Evolutionary conservation across 2,888 invertebrate species (phyloP).

Genomic region (Gymnosoma rotundatum): DNA sequence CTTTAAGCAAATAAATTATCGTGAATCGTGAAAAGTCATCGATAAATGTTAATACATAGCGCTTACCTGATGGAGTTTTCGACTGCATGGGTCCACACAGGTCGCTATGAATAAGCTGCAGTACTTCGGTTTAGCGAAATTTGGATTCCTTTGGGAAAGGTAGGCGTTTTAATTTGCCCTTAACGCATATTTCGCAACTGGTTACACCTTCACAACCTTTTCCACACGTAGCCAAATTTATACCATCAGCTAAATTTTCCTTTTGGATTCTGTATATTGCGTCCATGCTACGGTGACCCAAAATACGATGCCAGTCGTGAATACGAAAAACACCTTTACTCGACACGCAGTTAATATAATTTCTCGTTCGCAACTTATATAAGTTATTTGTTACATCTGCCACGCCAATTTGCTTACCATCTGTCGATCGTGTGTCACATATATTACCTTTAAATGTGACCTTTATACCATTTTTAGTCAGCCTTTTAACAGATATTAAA

Average conservation of each 20-base stretch:
- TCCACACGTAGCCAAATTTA: conserved; percentile 63
- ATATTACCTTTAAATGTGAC: conserved; percentile 39
- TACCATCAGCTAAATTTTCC: conserved; percentile 47
- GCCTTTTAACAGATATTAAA: conserved; percentile 26
- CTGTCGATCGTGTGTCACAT: conserved; percentile 23
- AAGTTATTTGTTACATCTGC: conserved; percentile 31
- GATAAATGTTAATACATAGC: neutral
- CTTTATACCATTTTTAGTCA: conserved; percentile 28
- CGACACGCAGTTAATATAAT: conserved; percentile 24
- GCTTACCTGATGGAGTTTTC: conserved; percentile 52
- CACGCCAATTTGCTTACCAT: conserved; percentile 16
- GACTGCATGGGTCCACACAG: conserved; percentile 76
- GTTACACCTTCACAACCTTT: conserved; percentile 42
- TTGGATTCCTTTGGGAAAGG: conserved; percentile 72
- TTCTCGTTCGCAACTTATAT: conserved; percentile 19
- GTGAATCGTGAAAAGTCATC: too few relatives aligned
- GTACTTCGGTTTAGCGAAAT: conserved; percentile 23
- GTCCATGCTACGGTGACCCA: too few relatives aligned
- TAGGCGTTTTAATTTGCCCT: conserved; percentile 72
- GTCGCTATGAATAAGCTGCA: conserved; percentile 75
- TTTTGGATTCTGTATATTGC: conserved; percentile 56
- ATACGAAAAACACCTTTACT: neutral
- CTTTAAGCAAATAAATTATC: too few relatives aligned
- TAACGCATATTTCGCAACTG: conserved; percentile 67
- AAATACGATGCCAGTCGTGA: conserved; percentile 67